Percentiles rank a stretch among this genome's conserved stretches.
These are phyloP conservation scores for Meda fulgida DNA, from an alignment of 2,797 vertebrate genomes.

Conservation along the genomic window DNA sequence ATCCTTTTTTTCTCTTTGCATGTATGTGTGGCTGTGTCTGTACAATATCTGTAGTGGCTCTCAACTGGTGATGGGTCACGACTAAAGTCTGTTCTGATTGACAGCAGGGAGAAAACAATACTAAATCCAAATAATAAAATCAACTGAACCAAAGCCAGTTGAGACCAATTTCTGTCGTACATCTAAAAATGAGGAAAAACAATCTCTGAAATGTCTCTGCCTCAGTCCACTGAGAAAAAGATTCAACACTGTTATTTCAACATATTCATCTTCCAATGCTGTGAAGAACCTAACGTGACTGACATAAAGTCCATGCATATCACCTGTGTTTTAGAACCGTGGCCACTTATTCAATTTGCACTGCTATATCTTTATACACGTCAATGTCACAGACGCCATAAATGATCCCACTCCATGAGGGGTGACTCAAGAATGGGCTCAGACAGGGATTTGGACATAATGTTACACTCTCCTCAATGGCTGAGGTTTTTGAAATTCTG, in stretches of 20 bases:
- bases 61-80: not conserved
- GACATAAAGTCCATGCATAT: not conserved
- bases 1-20: slow-evolving; percentile 21
- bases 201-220: not conserved
- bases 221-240: not conserved
- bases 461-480: not conserved
- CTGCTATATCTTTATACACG: slow-evolving; percentile 10
- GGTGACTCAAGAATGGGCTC: slow-evolving; percentile 18
- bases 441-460: slow-evolving; percentile 35
- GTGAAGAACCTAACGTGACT: slow-evolving; percentile 14
- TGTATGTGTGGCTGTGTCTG: not conserved
- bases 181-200: slow-evolving; percentile 12
- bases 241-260: not conserved
- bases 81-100: slow-evolving; percentile 4
- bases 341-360: slow-evolving; percentile 21
- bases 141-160: not conserved
- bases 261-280: not conserved
- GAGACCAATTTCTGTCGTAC: not conserved
- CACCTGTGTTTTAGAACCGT: not conserved
- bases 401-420: slow-evolving; percentile 3
- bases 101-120: slow-evolving; percentile 4
- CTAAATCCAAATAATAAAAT: slow-evolving; percentile 10
- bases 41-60: not conserved
- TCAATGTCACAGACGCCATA: slow-evolving; percentile 15
- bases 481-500: not conserved